Percentiles rank a stretch among this genome's conserved stretches.
These are phyloP conservation scores for Tetrapedia diversipes DNA, from an alignment of 2,888 invertebrate species.

Conservation along the genomic window DNA sequence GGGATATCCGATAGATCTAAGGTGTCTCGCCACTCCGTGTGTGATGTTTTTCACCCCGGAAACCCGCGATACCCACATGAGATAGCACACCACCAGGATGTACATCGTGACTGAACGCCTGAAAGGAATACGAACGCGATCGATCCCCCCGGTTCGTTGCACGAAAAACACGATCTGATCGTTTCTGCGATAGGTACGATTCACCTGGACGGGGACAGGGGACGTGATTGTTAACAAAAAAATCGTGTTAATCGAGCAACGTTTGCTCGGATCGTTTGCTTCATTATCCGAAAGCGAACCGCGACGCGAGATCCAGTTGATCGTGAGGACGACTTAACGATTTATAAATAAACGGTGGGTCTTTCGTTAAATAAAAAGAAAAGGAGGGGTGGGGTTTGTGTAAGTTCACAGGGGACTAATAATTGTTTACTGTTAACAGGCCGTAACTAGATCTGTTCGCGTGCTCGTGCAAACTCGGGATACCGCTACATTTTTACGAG, in stretches of 20 bases:
- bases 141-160: no score
- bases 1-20: conserved; percentile 79
- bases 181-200: no score
- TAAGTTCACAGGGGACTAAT: not conserved
- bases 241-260: not conserved
- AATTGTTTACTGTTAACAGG: conserved; percentile 25
- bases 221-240: not conserved
- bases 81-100: conserved; percentile 26
- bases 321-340: conserved; percentile 6
- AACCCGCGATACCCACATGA: conserved; percentile 41
- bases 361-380: no score
- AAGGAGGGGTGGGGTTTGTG: not conserved
- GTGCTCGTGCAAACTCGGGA: not conserved
- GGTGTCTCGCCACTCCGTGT: conserved; percentile 74
- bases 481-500: conserved; percentile 22
- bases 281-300: not conserved
- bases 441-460: conserved; percentile 22
- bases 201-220: not conserved
- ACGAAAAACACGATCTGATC: no score
- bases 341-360: conserved; percentile 31
- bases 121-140: conserved; percentile 4
- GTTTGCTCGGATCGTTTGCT: not conserved
- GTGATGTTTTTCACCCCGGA: conserved; percentile 76
- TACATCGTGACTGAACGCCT: conserved; percentile 19
- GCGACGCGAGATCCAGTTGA: no score